A percentile compares a stretch with the other conserved stretches of the same genome.
Evolutionary conservation across 2,888 invertebrate species (phyloP).

Genomic region (Linyphia triangularis): DNA sequence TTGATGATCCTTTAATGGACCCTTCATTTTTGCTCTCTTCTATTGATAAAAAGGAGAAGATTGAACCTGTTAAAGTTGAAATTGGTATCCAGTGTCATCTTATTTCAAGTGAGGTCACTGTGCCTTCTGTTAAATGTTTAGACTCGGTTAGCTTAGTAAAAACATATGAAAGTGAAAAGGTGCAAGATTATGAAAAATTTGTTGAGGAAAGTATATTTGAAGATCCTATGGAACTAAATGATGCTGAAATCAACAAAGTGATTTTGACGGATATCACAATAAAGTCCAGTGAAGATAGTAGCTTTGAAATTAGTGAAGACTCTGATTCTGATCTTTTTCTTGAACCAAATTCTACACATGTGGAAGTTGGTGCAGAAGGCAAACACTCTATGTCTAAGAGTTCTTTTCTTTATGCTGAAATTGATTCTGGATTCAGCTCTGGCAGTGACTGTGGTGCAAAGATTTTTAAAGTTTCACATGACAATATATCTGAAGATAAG

Average conservation of each 20-base stretch:
- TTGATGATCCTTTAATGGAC: constrained; percentile 60
- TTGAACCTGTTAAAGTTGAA: constrained; percentile 44
- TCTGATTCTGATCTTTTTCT: constrained; percentile 68
- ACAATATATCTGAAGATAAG: neutral
- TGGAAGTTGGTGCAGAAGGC: constrained; percentile 23
- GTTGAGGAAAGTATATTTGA: neutral
- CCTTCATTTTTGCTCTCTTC: constrained; percentile 35
- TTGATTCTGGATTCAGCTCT: constrained; percentile 71
- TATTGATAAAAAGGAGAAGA: constrained; percentile 2
- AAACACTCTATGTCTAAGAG: neutral
- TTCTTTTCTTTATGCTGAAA: constrained; percentile 38
- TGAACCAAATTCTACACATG: constrained; percentile 54
- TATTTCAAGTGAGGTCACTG: constrained; percentile 3
- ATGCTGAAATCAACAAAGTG: neutral
- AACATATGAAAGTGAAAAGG: neutral
- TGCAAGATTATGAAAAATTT: neutral
- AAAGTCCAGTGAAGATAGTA: constrained; percentile 45
- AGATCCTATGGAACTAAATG: neutral
- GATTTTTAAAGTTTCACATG: neutral
- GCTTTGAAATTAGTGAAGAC: constrained; percentile 62
- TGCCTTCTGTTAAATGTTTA: neutral
- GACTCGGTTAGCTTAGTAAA: neutral
- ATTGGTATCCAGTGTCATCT: constrained; percentile 64
- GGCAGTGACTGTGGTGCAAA: constrained; percentile 54
- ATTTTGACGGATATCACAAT: neutral